Base-by-base conservation (phyloP, 2,113 vertebrate genomes). In the Conger conger region DNA sequence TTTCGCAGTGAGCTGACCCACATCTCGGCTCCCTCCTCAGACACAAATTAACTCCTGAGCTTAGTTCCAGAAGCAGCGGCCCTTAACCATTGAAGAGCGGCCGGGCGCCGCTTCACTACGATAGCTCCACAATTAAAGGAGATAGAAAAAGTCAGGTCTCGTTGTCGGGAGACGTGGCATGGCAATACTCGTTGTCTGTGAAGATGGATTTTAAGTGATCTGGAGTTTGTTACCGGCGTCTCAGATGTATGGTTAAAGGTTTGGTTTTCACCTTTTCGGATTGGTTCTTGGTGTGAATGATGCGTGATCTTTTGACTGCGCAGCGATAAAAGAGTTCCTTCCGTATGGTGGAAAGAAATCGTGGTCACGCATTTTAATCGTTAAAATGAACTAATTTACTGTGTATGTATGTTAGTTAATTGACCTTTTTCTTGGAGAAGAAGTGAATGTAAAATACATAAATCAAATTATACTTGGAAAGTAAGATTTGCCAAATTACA, bases 31-130 rank as follows among this genome's bases (percentile, higher is more conserved):
- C n/a, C 37, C 30, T 57, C 45, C n/a, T 53, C 76, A 68, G n/a
- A 54, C 86, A 63, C 68, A 82, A 86, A 86, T 86, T 63, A 86
- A 68, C 76, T 76, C 78, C 36, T 78, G 15, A 77, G 60, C 81
- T 82, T 85, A 82, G 82, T 79, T 88, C 82, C 38, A 60, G 54
- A 77, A 54, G 53, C 33, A 20, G 57, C 33, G 20, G 33, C 63
- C 54, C 53, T 40, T 3, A n/a, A 68, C 38, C 57, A 78, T 2
- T 77, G 77, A 8, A 23, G 63, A 13, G 11, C 4, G 36, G 76
- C 35, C 13, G 37, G 76, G 76, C 15, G n/a, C n/a, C 9, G 81
- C 20, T 82, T 40, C 57, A 60, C 37, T 23, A 63, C 76, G 17
- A 27, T 57, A 53, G 3, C 37, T 60, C 73, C 33, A 82, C 85